These are phyloP conservation scores for Trinorchestia longiramus DNA, from an alignment of 1,140 invertebrate species.

Conservation along the genomic window DNA sequence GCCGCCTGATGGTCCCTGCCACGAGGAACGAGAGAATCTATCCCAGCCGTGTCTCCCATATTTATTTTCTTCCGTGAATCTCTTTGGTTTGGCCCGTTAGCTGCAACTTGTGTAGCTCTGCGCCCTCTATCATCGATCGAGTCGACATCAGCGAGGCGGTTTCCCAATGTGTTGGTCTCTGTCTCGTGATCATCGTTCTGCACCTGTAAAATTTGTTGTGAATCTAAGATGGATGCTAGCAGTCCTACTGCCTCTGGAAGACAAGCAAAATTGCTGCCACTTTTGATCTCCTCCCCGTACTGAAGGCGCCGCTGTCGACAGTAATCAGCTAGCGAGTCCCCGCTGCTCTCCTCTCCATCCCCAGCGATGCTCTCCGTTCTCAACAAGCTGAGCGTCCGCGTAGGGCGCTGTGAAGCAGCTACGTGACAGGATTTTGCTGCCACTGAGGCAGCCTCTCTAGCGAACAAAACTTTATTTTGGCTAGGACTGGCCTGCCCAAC, in stretches of 20 bases:
- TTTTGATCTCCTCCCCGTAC: not conserved
- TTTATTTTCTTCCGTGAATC: not conserved
- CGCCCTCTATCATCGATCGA: not conserved
- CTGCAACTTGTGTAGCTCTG: not conserved
- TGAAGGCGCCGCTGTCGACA: not conserved
- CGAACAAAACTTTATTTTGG: too few relatives aligned
- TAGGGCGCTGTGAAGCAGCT: too few relatives aligned
- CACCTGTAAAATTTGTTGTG: not conserved
- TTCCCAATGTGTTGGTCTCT: not conserved
- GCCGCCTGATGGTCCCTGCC: not conserved
- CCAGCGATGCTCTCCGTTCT: not conserved
- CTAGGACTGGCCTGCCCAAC: too few relatives aligned
- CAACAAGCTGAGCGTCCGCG: not conserved
- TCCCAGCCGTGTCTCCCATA: not conserved
- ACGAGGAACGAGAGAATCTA: not conserved
- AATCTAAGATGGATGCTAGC: not conserved
- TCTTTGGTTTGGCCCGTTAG: not conserved
- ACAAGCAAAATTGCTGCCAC: not conserved
- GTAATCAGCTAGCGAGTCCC: conserved; percentile 20
- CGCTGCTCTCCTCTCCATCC: not conserved
- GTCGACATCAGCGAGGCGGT: not conserved
- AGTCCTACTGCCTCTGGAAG: not conserved
- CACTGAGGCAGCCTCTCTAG: too few relatives aligned
- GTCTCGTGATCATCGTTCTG: not conserved
- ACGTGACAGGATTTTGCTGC: too few relatives aligned